Percentiles rank a stretch among this genome's conserved stretches.
Evolutionary conservation across 2,888 invertebrate species (phyloP).

Genomic region (Lycaena phlaeas): DNA sequence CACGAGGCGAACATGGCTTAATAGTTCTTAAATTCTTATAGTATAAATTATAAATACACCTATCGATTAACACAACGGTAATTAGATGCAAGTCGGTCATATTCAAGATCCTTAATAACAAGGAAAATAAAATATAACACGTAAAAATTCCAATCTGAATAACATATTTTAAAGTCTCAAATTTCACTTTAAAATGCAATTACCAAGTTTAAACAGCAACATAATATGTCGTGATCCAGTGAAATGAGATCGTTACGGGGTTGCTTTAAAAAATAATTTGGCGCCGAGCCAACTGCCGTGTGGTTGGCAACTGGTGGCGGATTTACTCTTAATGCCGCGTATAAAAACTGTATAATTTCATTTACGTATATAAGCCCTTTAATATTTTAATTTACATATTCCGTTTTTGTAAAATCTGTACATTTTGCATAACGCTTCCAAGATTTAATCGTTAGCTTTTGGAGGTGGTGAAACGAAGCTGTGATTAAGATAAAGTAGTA

Average conservation of each 20-base stretch:
- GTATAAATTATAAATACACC: background rate
- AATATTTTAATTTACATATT: too few species aligned
- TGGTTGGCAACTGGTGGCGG: slow-evolving; percentile 61
- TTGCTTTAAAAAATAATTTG: slow-evolving; percentile 67
- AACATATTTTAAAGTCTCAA: slow-evolving; percentile 7
- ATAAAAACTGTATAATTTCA: slow-evolving; percentile 12
- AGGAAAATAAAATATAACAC: too few species aligned
- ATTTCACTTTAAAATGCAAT: slow-evolving; percentile 13
- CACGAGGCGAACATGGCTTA: too few species aligned
- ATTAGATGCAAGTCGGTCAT: too few species aligned
- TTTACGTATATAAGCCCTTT: background rate
- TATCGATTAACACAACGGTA: background rate
- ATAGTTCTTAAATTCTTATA: too few species aligned
- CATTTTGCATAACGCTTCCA: too few species aligned
- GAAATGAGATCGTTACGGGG: slow-evolving; percentile 45
- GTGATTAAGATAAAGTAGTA: too few species aligned
- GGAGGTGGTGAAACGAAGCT: too few species aligned
- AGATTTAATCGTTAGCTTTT: too few species aligned
- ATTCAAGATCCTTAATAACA: too few species aligned
- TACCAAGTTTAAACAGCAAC: slow-evolving; percentile 15
- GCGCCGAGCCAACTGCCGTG: slow-evolving; percentile 42
- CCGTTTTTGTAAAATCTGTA: too few species aligned
- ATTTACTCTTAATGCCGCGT: slow-evolving; percentile 30
- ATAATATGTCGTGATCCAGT: slow-evolving; percentile 37
- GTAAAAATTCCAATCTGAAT: slow-evolving; percentile 4